Percentiles rank a stretch among this genome's conserved stretches.
Evolutionary conservation across 2,888 invertebrate species (phyloP).

Genomic region (Eristalis arbustorum): DNA sequence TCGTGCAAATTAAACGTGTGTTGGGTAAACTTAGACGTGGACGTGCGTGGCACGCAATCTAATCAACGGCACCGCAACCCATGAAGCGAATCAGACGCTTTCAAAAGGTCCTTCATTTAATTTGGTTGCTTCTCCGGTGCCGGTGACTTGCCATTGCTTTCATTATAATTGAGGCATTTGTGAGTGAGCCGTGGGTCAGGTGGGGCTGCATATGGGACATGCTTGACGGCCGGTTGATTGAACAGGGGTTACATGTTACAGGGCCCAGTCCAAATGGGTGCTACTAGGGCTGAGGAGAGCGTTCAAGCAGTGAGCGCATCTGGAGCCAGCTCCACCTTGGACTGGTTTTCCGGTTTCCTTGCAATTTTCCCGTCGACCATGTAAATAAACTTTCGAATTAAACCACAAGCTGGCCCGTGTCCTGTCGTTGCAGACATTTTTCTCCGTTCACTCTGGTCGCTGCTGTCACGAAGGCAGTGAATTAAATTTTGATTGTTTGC

Average conservation of each 20-base stretch:
- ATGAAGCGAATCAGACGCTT: constrained; percentile 25
- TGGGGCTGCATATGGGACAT: neutral
- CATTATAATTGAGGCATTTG: neutral
- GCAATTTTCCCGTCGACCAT: too few species aligned
- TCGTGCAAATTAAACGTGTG: constrained; percentile 25
- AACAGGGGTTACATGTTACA: too few species aligned
- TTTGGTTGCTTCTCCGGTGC: neutral
- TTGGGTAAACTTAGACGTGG: constrained; percentile 33
- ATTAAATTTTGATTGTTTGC: neutral
- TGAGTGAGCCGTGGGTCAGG: neutral
- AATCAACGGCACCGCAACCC: constrained; percentile 30
- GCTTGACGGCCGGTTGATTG: neutral
- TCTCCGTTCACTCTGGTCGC: too few species aligned
- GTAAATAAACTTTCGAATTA: too few species aligned
- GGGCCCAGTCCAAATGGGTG: too few species aligned
- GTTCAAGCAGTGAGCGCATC: too few species aligned
- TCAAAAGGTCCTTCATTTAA: constrained; percentile 24
- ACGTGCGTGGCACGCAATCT: constrained; percentile 26
- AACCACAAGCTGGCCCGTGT: too few species aligned
- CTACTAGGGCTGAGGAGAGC: too few species aligned
- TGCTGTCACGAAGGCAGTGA: neutral
- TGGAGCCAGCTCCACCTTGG: too few species aligned
- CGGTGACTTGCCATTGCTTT: neutral
- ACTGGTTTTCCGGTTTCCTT: too few species aligned
- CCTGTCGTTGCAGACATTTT: too few species aligned